Evolutionary conservation across 53 echinoderm and acorn worm genomes (phyloP).

Genomic region (Henricia sp.): DNA sequence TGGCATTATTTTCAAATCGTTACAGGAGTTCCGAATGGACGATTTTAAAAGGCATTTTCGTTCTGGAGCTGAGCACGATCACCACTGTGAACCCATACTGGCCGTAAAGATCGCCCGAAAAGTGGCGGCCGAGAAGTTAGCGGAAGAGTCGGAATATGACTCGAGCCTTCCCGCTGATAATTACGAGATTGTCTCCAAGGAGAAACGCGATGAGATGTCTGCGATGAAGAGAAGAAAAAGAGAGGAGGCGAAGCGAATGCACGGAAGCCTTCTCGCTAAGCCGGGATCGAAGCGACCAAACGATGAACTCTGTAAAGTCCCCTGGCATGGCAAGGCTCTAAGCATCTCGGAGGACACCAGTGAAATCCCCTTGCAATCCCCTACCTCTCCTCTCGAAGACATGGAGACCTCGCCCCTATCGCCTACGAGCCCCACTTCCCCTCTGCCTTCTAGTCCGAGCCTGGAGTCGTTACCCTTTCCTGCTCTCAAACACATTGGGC

Average conservation of each 20-base stretch:
- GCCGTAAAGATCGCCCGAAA: slow-evolving; percentile 34
- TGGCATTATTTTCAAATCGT: neutral
- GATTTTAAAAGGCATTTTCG: slow-evolving; percentile 14
- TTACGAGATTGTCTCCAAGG: neutral
- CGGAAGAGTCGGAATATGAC: slow-evolving; percentile 26
- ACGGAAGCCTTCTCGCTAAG: slow-evolving; percentile 18
- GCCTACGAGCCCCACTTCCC: slow-evolving; percentile 10
- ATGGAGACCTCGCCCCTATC: slow-evolving; percentile 4
- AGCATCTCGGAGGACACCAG: slow-evolving; percentile 26
- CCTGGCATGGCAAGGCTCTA: slow-evolving; percentile 27
- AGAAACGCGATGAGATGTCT: neutral
- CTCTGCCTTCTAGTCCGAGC: neutral
- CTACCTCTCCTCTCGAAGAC: slow-evolving; percentile 23
- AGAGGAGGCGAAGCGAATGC: slow-evolving; percentile 18
- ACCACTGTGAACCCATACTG: slow-evolving; percentile 28
- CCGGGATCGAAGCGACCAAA: slow-evolving; percentile 1
- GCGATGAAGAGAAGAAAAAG: slow-evolving; percentile 23
- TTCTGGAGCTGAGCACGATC: slow-evolving; percentile 29
- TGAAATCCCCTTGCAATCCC: neutral
- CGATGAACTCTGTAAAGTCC: slow-evolving; percentile 38
- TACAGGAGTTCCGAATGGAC: slow-evolving; percentile 32
- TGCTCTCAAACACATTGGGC: slow-evolving; percentile 38
- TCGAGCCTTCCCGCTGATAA: slow-evolving; percentile 15
- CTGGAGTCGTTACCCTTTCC: slow-evolving; percentile 47
- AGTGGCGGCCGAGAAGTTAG: slow-evolving; percentile 20